phyloP scores from a whole-genome alignment of 1,140 invertebrate genomes.

The Leucophenga varia region DNA sequence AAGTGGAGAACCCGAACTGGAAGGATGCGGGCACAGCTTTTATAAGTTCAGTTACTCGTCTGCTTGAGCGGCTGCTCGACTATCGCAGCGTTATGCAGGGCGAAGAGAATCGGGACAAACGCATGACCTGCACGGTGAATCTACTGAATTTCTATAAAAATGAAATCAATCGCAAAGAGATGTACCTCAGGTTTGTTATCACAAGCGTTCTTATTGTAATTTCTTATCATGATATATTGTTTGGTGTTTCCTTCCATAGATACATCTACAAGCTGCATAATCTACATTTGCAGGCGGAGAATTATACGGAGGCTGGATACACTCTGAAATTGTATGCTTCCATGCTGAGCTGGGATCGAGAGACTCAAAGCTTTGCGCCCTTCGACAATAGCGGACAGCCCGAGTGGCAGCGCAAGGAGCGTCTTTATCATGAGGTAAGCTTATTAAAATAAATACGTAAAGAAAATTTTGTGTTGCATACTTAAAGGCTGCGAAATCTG shows the following conservation, averaged over 20 bases:
- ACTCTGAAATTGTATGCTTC: constrained; percentile 93
- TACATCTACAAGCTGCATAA: constrained; percentile 97
- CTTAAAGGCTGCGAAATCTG: no score
- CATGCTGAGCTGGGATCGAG: constrained; percentile 83
- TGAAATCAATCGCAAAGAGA: constrained; percentile 92
- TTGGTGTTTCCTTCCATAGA: constrained; percentile 18
- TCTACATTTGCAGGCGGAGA: constrained; percentile 89
- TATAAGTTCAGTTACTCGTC: constrained; percentile 84
- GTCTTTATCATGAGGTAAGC: constrained; percentile 77
- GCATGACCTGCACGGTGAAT: constrained; percentile 97
- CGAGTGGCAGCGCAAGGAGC: constrained; percentile 92
- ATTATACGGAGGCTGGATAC: constrained; percentile 94
- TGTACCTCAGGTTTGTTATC: constrained; percentile 75
- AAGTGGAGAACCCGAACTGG: constrained; percentile 82
- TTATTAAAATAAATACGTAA: no score
- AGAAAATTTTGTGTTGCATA: no score
- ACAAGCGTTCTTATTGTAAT: background rate
- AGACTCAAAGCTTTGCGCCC: constrained; percentile 60
- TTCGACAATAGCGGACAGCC: constrained; percentile 63
- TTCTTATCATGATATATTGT: no score
- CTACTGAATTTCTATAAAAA: constrained; percentile 96
- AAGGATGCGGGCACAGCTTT: constrained; percentile 88
- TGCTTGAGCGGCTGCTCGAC: constrained; percentile 86
- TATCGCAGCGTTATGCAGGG: constrained; percentile 91
- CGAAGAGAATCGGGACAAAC: constrained; percentile 87